Conservation (phyloP, 1,140 invertebrate genomes). For the Papilio helenus region DNA sequence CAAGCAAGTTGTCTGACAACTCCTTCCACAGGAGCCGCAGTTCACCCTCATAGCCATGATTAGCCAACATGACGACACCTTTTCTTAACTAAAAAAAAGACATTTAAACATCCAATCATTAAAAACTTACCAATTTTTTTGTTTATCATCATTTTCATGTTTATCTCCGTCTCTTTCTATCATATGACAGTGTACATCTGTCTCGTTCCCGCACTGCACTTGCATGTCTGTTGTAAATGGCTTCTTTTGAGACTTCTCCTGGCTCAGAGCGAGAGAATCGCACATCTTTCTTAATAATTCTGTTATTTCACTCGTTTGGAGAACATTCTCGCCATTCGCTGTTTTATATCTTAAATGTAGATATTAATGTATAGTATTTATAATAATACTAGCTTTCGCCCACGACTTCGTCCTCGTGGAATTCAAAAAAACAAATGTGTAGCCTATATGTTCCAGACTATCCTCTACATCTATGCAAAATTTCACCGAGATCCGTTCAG, state of each 20-base stretch:
- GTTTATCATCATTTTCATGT: neutral
- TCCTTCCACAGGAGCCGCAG: no score
- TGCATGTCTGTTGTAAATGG: conserved; percentile 58
- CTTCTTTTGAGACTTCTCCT: conserved; percentile 48
- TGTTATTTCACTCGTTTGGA: conserved; percentile 66
- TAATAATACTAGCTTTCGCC: no score
- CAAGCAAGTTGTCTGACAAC: no score
- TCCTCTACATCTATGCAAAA: no score
- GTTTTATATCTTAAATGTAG: conserved; percentile 59
- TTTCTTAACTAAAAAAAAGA: neutral
- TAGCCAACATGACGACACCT: no score
- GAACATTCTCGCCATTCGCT: conserved; percentile 61
- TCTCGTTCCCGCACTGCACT: conserved; percentile 49
- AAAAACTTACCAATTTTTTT: neutral
- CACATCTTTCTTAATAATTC: conserved; percentile 73
- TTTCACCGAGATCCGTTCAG: no score
- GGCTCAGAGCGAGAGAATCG: conserved; percentile 62
- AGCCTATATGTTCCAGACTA: no score
- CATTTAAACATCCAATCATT: neutral
- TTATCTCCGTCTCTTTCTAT: conserved; percentile 36
- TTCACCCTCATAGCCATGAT: no score
- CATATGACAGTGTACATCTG: neutral
- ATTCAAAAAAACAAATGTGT: no score
- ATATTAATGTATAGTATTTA: neutral
- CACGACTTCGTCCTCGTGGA: no score